These are phyloP conservation scores for Pipistrellus kuhlii DNA, from an alignment of 2,797 vertebrate species.

Conservation along the genomic window DNA sequence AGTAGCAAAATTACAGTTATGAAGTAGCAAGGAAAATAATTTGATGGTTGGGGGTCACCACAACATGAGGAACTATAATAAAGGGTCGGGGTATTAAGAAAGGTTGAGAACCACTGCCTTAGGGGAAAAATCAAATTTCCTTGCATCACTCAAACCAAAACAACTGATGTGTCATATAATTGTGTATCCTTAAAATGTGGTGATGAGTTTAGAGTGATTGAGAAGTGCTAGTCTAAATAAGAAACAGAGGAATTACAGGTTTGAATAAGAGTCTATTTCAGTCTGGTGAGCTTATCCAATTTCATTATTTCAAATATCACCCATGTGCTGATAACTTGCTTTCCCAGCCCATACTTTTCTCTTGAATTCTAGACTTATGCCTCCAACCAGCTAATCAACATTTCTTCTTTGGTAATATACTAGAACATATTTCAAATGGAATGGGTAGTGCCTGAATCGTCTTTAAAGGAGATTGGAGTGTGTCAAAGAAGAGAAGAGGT, in stretches of 20 bases:
- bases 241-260: not conserved
- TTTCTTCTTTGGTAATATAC: not conserved
- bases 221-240: not conserved
- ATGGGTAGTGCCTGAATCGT: not conserved
- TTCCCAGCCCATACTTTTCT: not conserved
- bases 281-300: not conserved
- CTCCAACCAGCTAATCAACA: not conserved
- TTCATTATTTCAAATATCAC: not conserved
- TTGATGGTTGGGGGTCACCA: no score
- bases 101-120: no score
- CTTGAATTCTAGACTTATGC: not conserved
- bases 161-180: not conserved
- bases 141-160: not conserved
- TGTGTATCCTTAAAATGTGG: not conserved
- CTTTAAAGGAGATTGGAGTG: not conserved
- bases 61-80: no score
- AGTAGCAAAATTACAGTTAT: no score
- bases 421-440: not conserved
- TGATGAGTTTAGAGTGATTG: not conserved
- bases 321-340: not conserved
- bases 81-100: no score
- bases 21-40: no score
- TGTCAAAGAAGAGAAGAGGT: not conserved
- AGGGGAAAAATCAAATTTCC: not conserved
- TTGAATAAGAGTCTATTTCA: not conserved